Evolutionary conservation across 92 coral and sea anemone species (phyloP), one percentile per base, ranked within the genome.

Genomic region (Plumapathes pennacea): DNA sequence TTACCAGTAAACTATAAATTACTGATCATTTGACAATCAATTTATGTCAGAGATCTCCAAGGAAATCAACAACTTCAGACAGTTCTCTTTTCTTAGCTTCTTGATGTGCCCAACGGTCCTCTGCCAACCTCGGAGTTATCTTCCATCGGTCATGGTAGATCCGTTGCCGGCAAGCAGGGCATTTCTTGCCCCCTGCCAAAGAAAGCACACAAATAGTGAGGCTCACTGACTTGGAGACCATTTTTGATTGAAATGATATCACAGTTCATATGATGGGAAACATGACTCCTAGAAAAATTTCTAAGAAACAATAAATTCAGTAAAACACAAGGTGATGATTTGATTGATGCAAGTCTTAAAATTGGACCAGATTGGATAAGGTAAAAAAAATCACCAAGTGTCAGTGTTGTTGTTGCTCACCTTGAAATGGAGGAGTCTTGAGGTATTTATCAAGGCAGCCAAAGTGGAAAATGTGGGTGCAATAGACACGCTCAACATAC

Each of bases 381-480:
- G n/a, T n/a, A n/a, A n/a, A n/a, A n/a, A n/a, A n/a, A n/a, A n/a
- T n/a, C n/a, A n/a, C n/a, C n/a, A n/a, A n/a, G n/a, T n/a, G n/a
- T 30, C 54, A 48, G 25, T 18, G 26, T 25, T 18, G 2, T 10
- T 6, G 7, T 20, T 22, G 9, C 43, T 29, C 64, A 94, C 99
- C 99, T 80, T 82, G 79, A 63, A 94, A 94, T 18, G 99, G 99
- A 0, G 99, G 99, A 4, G 96, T 94, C 73, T 94, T 94, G 96
- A 94, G 84, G 63, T 94, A 94, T 32, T 71, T 78, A 55, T 94
- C 99, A 28, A 94, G 87, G 46, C 99, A 94, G 38, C 94, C 86
- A 66, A 76, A 86, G 27, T 94, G 99, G 50, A 60, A 94, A 22
- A 94, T 44, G 71, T 94, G 99, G 15, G 88, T 62, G 33, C 99